These are phyloP conservation scores for Spisula solida DNA, from an alignment of 2,888 invertebrate genomes.

Conservation along the genomic window DNA sequence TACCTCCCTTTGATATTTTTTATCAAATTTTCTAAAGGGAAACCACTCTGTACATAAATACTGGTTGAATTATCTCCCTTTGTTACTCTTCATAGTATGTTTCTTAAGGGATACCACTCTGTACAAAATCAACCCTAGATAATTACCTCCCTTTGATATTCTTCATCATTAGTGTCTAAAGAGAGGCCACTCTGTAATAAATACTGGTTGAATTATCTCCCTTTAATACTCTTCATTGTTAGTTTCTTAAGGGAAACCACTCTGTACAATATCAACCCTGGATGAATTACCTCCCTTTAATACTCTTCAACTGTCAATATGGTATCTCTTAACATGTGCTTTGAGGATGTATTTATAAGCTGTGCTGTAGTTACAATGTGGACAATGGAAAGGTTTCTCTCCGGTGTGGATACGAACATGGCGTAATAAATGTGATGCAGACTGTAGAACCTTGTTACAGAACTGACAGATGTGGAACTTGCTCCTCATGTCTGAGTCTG, in stretches of 20 bases:
- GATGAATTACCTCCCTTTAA: background rate
- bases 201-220: background rate
- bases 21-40: background rate
- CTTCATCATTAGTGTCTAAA: no score
- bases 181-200: no score
- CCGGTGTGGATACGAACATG: slow-evolving; percentile 32
- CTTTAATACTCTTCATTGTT: no score
- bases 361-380: background rate
- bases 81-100: no score
- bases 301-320: background rate
- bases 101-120: background rate
- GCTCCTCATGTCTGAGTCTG: background rate
- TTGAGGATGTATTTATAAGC: slow-evolving; percentile 29
- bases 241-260: background rate
- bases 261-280: background rate
- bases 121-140: background rate
- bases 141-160: no score
- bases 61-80: background rate
- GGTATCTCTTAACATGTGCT: slow-evolving; percentile 4
- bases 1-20: no score
- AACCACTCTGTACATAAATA: no score
- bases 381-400: slow-evolving; percentile 35
- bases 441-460: slow-evolving; percentile 23
- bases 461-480: slow-evolving; percentile 10
- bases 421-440: background rate